phyloP scores from a whole-genome alignment of 2,888 invertebrate genomes.

The Cyrtodaria siliqua region DNA sequence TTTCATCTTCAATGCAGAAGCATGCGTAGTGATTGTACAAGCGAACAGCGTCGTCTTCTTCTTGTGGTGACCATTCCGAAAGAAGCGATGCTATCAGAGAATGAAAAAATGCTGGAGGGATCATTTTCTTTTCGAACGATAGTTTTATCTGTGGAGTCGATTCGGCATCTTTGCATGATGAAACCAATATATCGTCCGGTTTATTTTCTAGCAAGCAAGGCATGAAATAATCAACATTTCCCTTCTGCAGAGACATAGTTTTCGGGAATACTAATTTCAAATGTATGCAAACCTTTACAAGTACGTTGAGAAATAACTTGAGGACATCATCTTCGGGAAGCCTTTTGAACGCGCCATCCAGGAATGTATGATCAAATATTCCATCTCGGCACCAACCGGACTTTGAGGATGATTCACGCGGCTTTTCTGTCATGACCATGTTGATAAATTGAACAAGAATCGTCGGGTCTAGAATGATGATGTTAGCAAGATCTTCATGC shows the following conservation, averaged over 20 bases:
- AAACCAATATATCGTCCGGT: background rate
- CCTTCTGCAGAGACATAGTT: background rate
- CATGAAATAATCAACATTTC: constrained; percentile 3
- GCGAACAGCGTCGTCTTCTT: background rate
- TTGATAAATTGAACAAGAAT: constrained; percentile 31
- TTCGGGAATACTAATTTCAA: constrained; percentile 6
- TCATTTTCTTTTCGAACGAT: background rate
- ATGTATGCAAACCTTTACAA: constrained; percentile 1
- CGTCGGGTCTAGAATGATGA: constrained; percentile 34
- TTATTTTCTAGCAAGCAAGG: constrained; percentile 9
- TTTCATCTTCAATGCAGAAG: background rate
- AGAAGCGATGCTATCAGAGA: constrained; percentile 2
- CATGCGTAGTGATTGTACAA: constrained; percentile 10
- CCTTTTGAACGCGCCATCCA: background rate
- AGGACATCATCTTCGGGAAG: no score
- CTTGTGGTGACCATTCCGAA: background rate
- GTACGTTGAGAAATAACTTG: background rate
- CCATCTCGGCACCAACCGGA: constrained; percentile 9
- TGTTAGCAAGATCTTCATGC: constrained; percentile 3
- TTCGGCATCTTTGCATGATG: background rate
- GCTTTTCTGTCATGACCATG: constrained; percentile 6
- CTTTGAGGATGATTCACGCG: background rate
- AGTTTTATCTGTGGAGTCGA: constrained; percentile 1
- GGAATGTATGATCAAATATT: constrained; percentile 10
- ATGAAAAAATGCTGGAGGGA: constrained; percentile 14